Conservation (phyloP, 2,797 vertebrate genomes). For the Eulemur rubriventer region DNA sequence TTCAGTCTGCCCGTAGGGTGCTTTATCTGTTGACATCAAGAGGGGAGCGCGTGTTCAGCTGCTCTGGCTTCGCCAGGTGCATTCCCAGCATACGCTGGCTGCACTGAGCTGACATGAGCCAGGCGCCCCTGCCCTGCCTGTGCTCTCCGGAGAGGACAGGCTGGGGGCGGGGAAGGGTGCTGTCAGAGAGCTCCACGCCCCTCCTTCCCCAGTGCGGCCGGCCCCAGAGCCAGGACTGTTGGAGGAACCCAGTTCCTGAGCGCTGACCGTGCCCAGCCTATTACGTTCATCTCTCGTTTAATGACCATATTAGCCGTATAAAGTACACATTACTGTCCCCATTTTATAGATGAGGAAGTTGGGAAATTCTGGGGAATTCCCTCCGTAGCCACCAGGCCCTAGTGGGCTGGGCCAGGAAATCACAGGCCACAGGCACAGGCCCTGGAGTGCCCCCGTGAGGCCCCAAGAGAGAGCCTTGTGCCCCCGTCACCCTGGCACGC, state of each 20-base stretch:
- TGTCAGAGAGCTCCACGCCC: not conserved
- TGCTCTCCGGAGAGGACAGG: not conserved
- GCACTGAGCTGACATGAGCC: not conserved
- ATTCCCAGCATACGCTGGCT: not conserved
- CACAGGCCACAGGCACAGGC: not conserved
- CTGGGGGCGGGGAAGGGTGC: not conserved
- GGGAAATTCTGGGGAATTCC: constrained; percentile 75
- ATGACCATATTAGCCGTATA: not conserved
- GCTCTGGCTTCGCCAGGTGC: not conserved
- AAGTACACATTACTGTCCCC: not conserved
- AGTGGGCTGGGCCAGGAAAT: constrained; percentile 55
- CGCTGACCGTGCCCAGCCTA: not conserved
- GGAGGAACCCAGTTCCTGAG: not conserved
- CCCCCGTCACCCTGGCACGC: rapidly evolving
- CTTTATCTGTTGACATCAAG: constrained; percentile 51
- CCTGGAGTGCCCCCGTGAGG: constrained; percentile 21
- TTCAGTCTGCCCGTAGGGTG: not conserved
- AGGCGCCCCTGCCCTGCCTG: not conserved
- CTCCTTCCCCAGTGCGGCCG: not conserved
- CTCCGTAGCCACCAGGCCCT: not conserved
- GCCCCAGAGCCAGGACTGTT: not conserved
- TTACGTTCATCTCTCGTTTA: not conserved
- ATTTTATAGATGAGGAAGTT: constrained; percentile 70
- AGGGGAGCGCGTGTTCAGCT: not conserved
- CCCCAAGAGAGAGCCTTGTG: not conserved